Percentiles rank a stretch among this genome's conserved stretches.
These are phyloP conservation scores for Cryptocheilus praepositus DNA, from an alignment of 2,888 invertebrate genomes.

Conservation along the genomic window DNA sequence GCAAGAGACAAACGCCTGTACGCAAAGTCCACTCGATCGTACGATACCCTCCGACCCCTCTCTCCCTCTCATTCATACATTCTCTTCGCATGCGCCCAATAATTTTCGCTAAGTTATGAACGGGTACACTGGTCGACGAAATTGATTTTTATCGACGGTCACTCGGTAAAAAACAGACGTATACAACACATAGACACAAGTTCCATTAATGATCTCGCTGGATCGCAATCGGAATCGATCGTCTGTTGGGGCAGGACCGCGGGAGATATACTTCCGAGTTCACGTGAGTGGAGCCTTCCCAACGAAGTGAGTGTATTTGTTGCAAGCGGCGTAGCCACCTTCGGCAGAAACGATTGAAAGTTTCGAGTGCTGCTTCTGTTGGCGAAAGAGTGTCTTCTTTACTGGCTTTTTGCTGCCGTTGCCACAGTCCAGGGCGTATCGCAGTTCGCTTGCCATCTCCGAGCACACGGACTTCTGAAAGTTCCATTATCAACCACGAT, in stretches of 20 bases:
- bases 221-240: neutral
- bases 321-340: slow-evolving; percentile 53
- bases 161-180: slow-evolving; percentile 23
- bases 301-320: slow-evolving; percentile 64
- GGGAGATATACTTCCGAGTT: slow-evolving; percentile 22
- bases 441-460: slow-evolving; percentile 84
- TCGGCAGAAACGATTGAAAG: slow-evolving; percentile 62
- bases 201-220: neutral
- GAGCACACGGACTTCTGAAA: slow-evolving; percentile 83
- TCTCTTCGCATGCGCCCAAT: slow-evolving; percentile 13
- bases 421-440: slow-evolving; percentile 82
- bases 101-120: slow-evolving; percentile 38
- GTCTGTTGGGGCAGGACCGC: slow-evolving; percentile 6
- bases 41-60: neutral
- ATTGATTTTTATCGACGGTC: slow-evolving; percentile 15
- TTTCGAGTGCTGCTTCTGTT: slow-evolving; percentile 54
- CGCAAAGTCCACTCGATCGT: slow-evolving; percentile 17
- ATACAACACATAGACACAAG: slow-evolving; percentile 6
- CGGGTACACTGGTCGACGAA: slow-evolving; percentile 24
- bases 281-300: slow-evolving; percentile 65
- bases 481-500: neutral
- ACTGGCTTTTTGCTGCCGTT: slow-evolving; percentile 55
- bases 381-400: slow-evolving; percentile 51
- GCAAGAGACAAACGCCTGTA: neutral
- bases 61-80: slow-evolving; percentile 9